These are phyloP conservation scores for Sitophilus oryzae DNA, from an alignment of 1,140 invertebrate genomes.

Conservation along the genomic window DNA sequence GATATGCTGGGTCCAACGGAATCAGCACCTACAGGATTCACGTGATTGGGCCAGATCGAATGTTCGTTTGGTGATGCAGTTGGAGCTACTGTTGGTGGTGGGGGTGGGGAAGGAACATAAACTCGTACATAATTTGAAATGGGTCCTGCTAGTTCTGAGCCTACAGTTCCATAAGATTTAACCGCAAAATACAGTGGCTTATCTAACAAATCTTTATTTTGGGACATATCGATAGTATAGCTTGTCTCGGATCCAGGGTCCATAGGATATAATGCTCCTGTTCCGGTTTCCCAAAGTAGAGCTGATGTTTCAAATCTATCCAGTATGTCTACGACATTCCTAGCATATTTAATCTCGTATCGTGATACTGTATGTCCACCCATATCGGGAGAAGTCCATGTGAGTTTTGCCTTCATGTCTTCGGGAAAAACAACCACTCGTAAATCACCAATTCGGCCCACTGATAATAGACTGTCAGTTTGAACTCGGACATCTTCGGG, in stretches of 20 bases:
- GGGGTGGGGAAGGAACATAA: slow-evolving; percentile 47
- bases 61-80: slow-evolving; percentile 37
- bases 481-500: slow-evolving; percentile 36
- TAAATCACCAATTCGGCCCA: slow-evolving; percentile 49
- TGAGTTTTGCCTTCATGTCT: slow-evolving; percentile 45
- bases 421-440: slow-evolving; percentile 40
- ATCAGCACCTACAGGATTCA: slow-evolving; percentile 32
- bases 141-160: slow-evolving; percentile 43
- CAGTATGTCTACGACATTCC: slow-evolving; percentile 44
- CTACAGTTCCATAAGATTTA: slow-evolving; percentile 44
- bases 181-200: slow-evolving; percentile 50
- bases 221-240: slow-evolving; percentile 46
- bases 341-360: slow-evolving; percentile 49
- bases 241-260: slow-evolving; percentile 44
- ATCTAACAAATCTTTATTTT: slow-evolving; percentile 45
- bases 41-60: slow-evolving; percentile 38
- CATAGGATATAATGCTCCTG: slow-evolving; percentile 41
- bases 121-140: slow-evolving; percentile 54
- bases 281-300: slow-evolving; percentile 40
- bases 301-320: slow-evolving; percentile 45
- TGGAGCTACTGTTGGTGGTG: slow-evolving; percentile 45
- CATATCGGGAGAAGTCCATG: slow-evolving; percentile 54
- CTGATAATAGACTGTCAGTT: slow-evolving; percentile 22
- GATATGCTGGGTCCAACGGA: slow-evolving; percentile 31
- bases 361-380: slow-evolving; percentile 45